Evolutionary conservation across 2,888 invertebrate genomes (phyloP).

Genomic region (Leucophora obtusa): DNA sequence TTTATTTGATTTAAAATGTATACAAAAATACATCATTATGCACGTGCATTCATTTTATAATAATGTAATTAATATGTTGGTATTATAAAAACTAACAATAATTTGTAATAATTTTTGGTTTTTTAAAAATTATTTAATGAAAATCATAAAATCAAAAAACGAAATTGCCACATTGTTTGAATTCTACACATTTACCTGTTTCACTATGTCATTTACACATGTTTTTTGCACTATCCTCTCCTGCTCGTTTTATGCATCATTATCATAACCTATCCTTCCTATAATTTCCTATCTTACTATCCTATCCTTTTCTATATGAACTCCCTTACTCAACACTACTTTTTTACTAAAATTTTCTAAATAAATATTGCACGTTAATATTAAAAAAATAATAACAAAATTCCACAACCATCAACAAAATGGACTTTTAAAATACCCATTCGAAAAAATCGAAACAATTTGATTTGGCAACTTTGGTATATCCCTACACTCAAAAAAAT

Average conservation of each 20-base stretch:
- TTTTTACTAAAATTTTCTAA: conserved; percentile 35
- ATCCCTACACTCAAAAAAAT: conserved; percentile 22
- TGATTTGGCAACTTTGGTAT: conserved; percentile 54
- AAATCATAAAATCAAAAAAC: conserved; percentile 16
- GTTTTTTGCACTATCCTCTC: conserved; percentile 42
- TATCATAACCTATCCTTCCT: conserved; percentile 25
- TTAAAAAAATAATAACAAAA: conserved; percentile 37
- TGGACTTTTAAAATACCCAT: conserved; percentile 4
- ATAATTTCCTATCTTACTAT: conserved; percentile 29
- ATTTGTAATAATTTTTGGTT: conserved; percentile 25
- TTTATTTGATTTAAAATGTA: conserved; percentile 68
- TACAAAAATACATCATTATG: conserved; percentile 73
- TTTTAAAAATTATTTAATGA: conserved; percentile 24
- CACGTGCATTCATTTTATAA: conserved; percentile 69
- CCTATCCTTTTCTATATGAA: conserved; percentile 4
- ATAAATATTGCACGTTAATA: conserved; percentile 36
- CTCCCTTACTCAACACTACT: conserved; percentile 7
- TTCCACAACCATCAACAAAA: conserved; percentile 3
- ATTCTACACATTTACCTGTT: conserved; percentile 38
- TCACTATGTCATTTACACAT: conserved; percentile 48
- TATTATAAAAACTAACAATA: conserved; percentile 36
- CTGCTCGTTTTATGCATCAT: conserved; percentile 23
- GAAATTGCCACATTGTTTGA: conserved; percentile 33
- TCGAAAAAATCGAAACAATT: conserved; percentile 11
- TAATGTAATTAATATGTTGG: conserved; percentile 57